Conservation (phyloP, 2,797 vertebrate genomes). For the Dryobates pubescens region DNA sequence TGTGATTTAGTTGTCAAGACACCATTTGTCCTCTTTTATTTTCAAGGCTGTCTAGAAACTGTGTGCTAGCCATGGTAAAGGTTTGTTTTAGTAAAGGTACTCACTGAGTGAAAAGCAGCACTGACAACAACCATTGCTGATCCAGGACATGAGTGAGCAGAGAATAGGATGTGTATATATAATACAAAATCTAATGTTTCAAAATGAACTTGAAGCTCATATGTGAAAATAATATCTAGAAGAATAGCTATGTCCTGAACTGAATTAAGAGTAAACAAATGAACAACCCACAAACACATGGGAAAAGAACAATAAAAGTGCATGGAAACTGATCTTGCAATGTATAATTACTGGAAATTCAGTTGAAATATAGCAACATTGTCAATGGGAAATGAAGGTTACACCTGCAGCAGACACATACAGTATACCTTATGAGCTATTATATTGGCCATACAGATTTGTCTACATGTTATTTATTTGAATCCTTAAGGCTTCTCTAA, state of each 20-base stretch:
- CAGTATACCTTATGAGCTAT: slow-evolving; percentile 66
- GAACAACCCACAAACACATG: background rate
- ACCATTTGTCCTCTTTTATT: slow-evolving; percentile 21
- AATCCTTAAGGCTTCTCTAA: slow-evolving; percentile 72
- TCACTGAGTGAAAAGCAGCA: slow-evolving; percentile 36
- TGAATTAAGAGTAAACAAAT: background rate
- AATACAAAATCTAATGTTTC: background rate
- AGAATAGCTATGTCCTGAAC: slow-evolving; percentile 22
- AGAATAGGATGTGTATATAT: background rate
- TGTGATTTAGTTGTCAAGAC: slow-evolving; percentile 55
- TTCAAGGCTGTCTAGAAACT: slow-evolving; percentile 45
- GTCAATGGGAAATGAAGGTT: slow-evolving; percentile 54
- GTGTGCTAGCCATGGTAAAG: slow-evolving; percentile 17
- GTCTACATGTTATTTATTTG: slow-evolving; percentile 65
- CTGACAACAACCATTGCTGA: slow-evolving; percentile 25
- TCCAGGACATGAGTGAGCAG: slow-evolving; percentile 32
- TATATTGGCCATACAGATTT: slow-evolving; percentile 66
- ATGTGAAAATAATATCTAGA: slow-evolving; percentile 32
- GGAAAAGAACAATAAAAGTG: slow-evolving; percentile 25
- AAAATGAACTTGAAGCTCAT: slow-evolving; percentile 21
- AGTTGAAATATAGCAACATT: slow-evolving; percentile 48
- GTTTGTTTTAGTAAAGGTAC: slow-evolving; percentile 49
- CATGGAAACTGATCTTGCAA: slow-evolving; percentile 53
- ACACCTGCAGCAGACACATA: slow-evolving; percentile 68
- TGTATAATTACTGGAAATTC: slow-evolving; percentile 50